Evolutionary conservation across 2,113 vertebrate species (phyloP), one percentile per base, ranked within the genome.

Genomic region (Propithecus coquereli): DNA sequence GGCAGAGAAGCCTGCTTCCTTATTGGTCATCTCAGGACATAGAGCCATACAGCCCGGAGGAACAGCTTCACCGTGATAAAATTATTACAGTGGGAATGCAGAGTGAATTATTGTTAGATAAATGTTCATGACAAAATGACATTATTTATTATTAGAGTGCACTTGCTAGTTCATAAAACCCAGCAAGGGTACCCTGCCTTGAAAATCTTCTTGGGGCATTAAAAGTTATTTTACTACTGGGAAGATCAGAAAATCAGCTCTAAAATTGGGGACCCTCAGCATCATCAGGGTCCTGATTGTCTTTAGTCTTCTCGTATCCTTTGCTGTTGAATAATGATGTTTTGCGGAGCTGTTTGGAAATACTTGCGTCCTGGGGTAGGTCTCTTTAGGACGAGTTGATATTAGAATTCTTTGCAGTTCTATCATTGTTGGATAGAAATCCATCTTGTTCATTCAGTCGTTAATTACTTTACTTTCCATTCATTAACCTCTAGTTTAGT

Each of bases 41-140:
- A 8, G 57, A 3, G 52, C 37, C 37, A 0, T 34, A 0, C 22
- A 30, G 20, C 10, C 1, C 11, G 12, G 0, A 1, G 52, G 12
- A n/a, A 34, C n/a, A 82, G 66, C 80, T 59, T n/a, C 1, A 1
- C n/a, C 16, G 9, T 87, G 76, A 34, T 34, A 12, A 40, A 14
- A 34, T 40, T 30, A 30, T 73, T 9, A 32, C 7, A 52, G 25
- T 45, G 79, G 70, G 84, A 57, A 61, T 37, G 47, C 65, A 57
- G 17, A 52, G 23, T 18, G 70, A 93, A 68, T 45, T 68, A 20
- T 74, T n/a, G 16, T 30, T 32, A 40, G 80, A 17, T 45, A n/a
- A 54, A 43, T 37, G 76, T 63, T 80, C 50, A 34, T 5, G n/a
- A 74, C 32, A 70, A 40, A 80, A 32, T 63, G 54, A 23, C 27